phyloP scores from a whole-genome alignment of 2,797 vertebrate genomes.

The Hydrocynus forskahlii region DNA sequence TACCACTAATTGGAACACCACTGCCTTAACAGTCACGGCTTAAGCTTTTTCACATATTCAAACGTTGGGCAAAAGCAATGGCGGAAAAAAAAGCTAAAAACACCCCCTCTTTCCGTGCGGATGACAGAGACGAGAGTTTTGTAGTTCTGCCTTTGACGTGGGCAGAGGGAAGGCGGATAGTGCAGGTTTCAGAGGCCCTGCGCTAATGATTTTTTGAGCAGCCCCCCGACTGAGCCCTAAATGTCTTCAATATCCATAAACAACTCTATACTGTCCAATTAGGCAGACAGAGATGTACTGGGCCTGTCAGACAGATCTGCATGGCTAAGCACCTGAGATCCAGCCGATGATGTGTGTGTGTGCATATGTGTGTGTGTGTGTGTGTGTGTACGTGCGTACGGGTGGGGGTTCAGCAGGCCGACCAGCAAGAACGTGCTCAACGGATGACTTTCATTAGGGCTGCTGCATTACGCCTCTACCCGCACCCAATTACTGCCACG shows the following conservation, averaged over 20 bases:
- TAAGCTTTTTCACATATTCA: constrained; percentile 57
- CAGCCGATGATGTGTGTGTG: constrained; percentile 86
- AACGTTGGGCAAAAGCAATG: constrained; percentile 66
- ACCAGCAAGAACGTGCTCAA: constrained; percentile 84
- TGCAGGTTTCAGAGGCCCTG: constrained; percentile 88
- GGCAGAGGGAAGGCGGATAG: constrained; percentile 85
- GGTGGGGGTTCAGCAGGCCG: constrained; percentile 82
- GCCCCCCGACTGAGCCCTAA: constrained; percentile 95
- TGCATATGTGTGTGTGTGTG: constrained; percentile 41
- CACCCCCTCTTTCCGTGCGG: constrained; percentile 55
- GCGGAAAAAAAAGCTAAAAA: constrained; percentile 53
- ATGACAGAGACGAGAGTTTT: constrained; percentile 78
- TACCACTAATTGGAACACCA: constrained; percentile 52
- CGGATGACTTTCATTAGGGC: constrained; percentile 92
- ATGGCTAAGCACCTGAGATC: constrained; percentile 97
- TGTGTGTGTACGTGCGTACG: neutral
- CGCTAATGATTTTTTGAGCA: constrained; percentile 96
- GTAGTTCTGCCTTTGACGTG: constrained; percentile 71
- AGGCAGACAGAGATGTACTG: constrained; percentile 97
- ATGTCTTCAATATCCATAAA: constrained; percentile 98
- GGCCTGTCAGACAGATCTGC: constrained; percentile 97
- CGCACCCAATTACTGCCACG: constrained; percentile 97
- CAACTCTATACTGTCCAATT: constrained; percentile 99
- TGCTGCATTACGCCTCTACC: constrained; percentile 90
- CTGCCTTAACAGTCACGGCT: constrained; percentile 36